Conservation (phyloP, 1,140 invertebrate genomes). For the Archegozetes longisetosus region DNA sequence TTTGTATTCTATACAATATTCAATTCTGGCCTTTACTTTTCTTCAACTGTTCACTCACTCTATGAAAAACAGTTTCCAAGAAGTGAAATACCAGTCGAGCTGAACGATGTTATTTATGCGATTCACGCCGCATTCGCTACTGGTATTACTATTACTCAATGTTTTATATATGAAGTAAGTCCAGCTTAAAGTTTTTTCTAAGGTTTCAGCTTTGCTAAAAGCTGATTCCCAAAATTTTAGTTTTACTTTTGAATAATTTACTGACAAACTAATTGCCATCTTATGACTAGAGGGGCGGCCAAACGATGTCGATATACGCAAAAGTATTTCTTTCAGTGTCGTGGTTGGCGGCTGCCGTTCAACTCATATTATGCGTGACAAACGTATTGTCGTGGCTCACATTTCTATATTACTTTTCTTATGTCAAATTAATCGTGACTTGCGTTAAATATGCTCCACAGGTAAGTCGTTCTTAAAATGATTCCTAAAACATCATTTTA, state of each 20-base stretch:
- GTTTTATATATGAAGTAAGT: conserved; percentile 74
- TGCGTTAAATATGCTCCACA: conserved; percentile 90
- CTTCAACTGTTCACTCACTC: conserved; percentile 52
- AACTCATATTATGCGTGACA: conserved; percentile 14
- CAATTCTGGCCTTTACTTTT: conserved; percentile 78
- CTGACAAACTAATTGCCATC: background rate
- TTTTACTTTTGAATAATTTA: background rate
- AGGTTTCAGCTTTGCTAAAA: background rate
- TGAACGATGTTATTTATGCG: conserved; percentile 94
- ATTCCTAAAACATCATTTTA: background rate
- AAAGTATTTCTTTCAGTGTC: background rate
- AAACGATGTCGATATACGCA: background rate
- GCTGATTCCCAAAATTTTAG: background rate
- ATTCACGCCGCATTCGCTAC: conserved; percentile 78
- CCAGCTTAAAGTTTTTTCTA: background rate
- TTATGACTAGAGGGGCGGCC: conserved; percentile 6
- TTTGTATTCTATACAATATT: conserved; percentile 83
- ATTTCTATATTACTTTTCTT: conserved; percentile 87
- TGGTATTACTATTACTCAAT: conserved; percentile 65
- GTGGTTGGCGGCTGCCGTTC: background rate
- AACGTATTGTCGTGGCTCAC: conserved; percentile 63
- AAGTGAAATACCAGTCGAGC: conserved; percentile 78
- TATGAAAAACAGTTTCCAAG: conserved; percentile 60
- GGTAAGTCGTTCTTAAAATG: background rate
- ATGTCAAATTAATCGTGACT: conserved; percentile 87